A percentile compares a stretch with the other conserved stretches of the same genome.
Conservation (phyloP, 2,113 vertebrate genomes). For the Ciconia maguari region DNA sequence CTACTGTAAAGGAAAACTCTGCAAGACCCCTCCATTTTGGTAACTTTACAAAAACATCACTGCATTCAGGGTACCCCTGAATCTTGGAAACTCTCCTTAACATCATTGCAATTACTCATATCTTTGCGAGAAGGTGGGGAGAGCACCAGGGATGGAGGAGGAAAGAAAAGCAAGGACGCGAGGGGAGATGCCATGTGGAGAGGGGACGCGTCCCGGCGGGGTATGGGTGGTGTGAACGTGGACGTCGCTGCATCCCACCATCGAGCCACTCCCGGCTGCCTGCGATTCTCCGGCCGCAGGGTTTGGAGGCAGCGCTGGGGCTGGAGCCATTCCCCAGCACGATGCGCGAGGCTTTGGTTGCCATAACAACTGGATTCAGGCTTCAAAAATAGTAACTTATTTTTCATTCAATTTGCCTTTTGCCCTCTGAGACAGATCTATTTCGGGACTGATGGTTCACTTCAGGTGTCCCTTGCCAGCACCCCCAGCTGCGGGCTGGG, state of each 20-base stretch:
- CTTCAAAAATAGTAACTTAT: conserved; percentile 79
- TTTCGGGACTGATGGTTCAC: conserved; percentile 42
- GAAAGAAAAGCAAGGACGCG: background rate
- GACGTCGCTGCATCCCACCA: background rate
- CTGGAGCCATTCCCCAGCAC: conserved; percentile 18
- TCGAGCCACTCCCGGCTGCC: background rate
- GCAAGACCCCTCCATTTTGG: accelerated
- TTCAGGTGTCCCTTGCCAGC: conserved; percentile 21
- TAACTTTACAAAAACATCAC: background rate
- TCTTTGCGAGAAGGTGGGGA: background rate
- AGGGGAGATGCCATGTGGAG: background rate
- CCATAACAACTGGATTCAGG: conserved; percentile 75
- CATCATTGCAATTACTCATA: background rate
- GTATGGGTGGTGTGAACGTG: background rate
- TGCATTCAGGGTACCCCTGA: background rate
- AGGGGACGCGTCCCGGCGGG: accelerated
- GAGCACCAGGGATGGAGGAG: background rate
- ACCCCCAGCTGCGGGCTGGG: accelerated
- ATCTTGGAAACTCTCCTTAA: background rate
- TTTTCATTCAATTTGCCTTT: conserved; percentile 73
- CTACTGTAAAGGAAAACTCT: background rate
- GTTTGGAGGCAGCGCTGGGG: background rate
- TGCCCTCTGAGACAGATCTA: conserved; percentile 61
- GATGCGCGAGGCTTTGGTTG: conserved; percentile 69
- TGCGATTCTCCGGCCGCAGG: accelerated